phyloP scores from a whole-genome alignment of 2,888 invertebrate genomes.

The Agonum fuliginosum region DNA sequence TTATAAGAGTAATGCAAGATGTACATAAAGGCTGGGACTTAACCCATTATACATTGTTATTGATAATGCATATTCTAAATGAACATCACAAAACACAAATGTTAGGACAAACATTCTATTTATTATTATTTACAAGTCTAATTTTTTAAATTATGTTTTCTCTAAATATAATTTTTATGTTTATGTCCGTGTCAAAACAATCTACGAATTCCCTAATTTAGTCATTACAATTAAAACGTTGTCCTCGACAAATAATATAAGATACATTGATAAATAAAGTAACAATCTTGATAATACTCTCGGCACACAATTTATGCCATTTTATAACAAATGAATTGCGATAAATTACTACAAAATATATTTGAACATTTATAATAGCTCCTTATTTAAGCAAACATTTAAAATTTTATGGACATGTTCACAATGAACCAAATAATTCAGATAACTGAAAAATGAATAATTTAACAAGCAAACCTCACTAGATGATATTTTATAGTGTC shows the following conservation, averaged over 20 bases:
- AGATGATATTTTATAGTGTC: conserved; percentile 26
- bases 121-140: conserved; percentile 48
- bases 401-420: conserved; percentile 46
- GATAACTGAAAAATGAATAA: conserved; percentile 21
- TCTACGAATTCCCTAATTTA: conserved; percentile 40
- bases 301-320: conserved; percentile 19
- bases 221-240: not conserved
- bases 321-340: conserved; percentile 19
- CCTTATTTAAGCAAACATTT: conserved; percentile 38
- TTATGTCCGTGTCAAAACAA: conserved; percentile 41
- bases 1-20: conserved; percentile 58
- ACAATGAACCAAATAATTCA: conserved; percentile 44
- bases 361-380: conserved; percentile 37
- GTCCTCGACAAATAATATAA: conserved; percentile 21
- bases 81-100: conserved; percentile 59
- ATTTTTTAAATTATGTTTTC: conserved; percentile 21
- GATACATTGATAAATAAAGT: conserved; percentile 15
- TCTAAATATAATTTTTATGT: conserved; percentile 35
- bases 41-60: conserved; percentile 56
- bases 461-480: conserved; percentile 18
- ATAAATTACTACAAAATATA: conserved; percentile 45
- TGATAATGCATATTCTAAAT: conserved; percentile 56
- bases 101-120: conserved; percentile 57
- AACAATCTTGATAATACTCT: conserved; percentile 31
- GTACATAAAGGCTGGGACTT: conserved; percentile 55